Base-by-base conservation (phyloP, 1,140 invertebrate genomes). In the Metaphire vulgaris region DNA sequence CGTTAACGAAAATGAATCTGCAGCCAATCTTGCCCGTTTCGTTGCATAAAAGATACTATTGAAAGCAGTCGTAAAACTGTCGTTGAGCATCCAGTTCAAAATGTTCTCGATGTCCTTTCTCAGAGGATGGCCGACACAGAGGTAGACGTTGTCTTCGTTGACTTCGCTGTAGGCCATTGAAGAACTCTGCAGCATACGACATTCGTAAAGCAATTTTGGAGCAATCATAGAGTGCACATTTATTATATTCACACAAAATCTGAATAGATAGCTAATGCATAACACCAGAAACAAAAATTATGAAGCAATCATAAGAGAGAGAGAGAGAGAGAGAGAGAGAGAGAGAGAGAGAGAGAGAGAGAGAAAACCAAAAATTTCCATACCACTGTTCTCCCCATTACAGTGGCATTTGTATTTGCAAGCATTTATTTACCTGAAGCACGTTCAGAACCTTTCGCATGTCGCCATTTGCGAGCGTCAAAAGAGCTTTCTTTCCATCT, bases 391-490 rank as follows among this genome's bases (percentile, higher is more conserved):
- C n/a, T n/a, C n/a, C n/a, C n/a, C n/a, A n/a, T n/a, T n/a, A n/a
- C n/a, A n/a, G n/a, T n/a, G n/a, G n/a, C n/a, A n/a, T n/a, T n/a
- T n/a, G n/a, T n/a, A n/a, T n/a, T n/a, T n/a, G n/a, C n/a, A n/a
- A n/a, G n/a, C n/a, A n/a, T n/a, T 71, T 68, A 93, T 92, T 93
- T 84, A 82, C 84, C 85, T 89, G 89, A 32, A 99, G 87, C 72
- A 98, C 93, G 87, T 99, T 99, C 1, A 99, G 83, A 15, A 97
- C 93, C 87, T 93, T 95, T 81, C 98, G 89, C 98, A 99, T 99
- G 87, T 99, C 97, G n/a, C 98, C 98, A 77, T 91, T 91, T 1
- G 94, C 92, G 1, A 99, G 87, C 12, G 92, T 91, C 66, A 99
- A 88, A 0, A 99, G 83, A 0, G 98, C 96, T 80, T 95, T 89